phyloP scores from a whole-genome alignment of 2,888 invertebrate species.

The Ephialtes manifestator region DNA sequence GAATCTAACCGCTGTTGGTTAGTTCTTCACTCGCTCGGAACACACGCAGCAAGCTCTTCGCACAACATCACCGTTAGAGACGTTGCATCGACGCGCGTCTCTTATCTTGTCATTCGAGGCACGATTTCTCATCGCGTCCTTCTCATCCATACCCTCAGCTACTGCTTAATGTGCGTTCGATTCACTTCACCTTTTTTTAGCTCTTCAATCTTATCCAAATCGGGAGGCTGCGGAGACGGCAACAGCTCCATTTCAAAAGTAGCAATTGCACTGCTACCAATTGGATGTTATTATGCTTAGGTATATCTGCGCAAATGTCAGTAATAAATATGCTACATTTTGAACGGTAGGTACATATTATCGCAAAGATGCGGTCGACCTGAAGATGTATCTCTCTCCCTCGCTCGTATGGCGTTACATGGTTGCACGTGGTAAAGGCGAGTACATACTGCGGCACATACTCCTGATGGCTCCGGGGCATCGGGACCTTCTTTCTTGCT shows the following conservation, averaged over 20 bases:
- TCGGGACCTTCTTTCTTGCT: constrained; percentile 27
- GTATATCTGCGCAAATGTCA: constrained; percentile 28
- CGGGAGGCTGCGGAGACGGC: constrained; percentile 51
- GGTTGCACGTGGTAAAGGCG: not conserved
- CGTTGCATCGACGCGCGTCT: constrained; percentile 52
- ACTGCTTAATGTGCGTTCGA: constrained; percentile 46
- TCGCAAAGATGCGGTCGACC: not conserved
- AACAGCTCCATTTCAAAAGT: constrained; percentile 62
- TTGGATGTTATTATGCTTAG: constrained; percentile 40
- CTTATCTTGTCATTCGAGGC: constrained; percentile 69
- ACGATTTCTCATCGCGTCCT: constrained; percentile 69
- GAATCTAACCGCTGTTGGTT: no score
- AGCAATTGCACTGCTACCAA: constrained; percentile 56
- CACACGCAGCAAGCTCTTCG: constrained; percentile 13
- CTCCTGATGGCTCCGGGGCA: constrained; percentile 18
- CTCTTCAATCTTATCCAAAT: constrained; percentile 66
- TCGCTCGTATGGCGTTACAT: constrained; percentile 9
- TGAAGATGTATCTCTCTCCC: constrained; percentile 17
- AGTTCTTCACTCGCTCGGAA: constrained; percentile 40
- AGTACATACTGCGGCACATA: constrained; percentile 3
- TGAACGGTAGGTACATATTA: constrained; percentile 12
- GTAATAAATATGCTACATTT: constrained; percentile 33
- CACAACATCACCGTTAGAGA: constrained; percentile 8
- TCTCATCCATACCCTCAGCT: constrained; percentile 63
- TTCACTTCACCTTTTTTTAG: constrained; percentile 47